Evolutionary conservation across 2,113 vertebrate species (phyloP).

Genomic region (Numenius arquata): DNA sequence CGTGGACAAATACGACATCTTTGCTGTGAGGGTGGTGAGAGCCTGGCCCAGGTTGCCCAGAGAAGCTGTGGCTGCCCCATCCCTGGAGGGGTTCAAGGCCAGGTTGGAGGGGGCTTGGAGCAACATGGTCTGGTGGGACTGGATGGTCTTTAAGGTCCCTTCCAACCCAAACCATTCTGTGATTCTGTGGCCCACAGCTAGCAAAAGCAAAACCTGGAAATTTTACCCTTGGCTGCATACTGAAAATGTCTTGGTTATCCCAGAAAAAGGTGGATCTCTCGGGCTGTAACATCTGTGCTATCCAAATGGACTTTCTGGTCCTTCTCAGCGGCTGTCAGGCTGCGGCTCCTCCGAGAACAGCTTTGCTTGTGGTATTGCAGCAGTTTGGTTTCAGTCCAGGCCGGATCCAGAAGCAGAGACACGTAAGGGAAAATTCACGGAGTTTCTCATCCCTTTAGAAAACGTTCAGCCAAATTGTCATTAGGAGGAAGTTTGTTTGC

Average conservation of each 20-base stretch:
- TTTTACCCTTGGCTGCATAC: not conserved
- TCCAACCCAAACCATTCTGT: too few relatives aligned
- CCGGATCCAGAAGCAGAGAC: not conserved
- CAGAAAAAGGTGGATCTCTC: not conserved
- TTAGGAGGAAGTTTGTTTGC: not conserved
- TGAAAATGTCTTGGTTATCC: not conserved
- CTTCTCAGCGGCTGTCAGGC: not conserved
- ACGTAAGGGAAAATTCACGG: not conserved
- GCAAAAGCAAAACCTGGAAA: not conserved
- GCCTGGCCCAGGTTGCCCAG: too few relatives aligned
- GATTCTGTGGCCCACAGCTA: too few relatives aligned
- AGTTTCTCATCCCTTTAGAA: not conserved
- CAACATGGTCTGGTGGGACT: too few relatives aligned
- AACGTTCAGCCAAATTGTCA: rapidly evolving
- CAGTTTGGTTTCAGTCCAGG: not conserved
- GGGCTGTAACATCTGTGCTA: not conserved
- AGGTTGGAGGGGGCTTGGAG: too few relatives aligned
- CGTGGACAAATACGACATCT: not conserved
- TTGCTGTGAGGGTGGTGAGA: too few relatives aligned
- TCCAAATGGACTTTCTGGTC: not conserved
- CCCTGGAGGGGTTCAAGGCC: too few relatives aligned
- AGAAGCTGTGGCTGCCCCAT: too few relatives aligned
- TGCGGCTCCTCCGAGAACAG: not conserved
- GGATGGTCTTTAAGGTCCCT: too few relatives aligned
- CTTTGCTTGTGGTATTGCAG: not conserved